These are phyloP conservation scores for Mola mola DNA, from an alignment of 2,113 vertebrate genomes.

Conservation along the genomic window DNA sequence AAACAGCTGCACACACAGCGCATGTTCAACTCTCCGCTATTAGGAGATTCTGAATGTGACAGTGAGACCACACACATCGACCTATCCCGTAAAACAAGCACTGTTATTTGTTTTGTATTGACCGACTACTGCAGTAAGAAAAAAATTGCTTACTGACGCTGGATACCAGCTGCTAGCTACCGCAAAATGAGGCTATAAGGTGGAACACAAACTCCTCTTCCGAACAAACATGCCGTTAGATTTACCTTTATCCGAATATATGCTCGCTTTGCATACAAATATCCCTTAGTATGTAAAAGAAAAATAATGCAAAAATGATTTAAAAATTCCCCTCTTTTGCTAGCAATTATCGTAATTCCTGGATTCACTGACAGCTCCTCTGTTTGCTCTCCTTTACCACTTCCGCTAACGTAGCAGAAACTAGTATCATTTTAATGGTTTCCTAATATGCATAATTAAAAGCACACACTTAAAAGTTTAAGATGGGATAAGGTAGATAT, in stretches of 20 bases:
- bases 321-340: accelerated
- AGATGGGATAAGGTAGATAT: too few species aligned
- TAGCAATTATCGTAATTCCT: constrained; percentile 17
- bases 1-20: constrained; percentile 37
- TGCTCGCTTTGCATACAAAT: background rate
- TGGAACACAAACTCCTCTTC: background rate
- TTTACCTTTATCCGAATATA: constrained; percentile 43
- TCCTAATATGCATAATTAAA: too few species aligned
- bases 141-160: constrained; percentile 16
- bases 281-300: accelerated
- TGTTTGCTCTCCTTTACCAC: constrained; percentile 71
- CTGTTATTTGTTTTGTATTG: too few species aligned
- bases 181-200: constrained; percentile 11
- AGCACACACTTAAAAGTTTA: too few species aligned
- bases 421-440: too few species aligned
- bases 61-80: too few species aligned
- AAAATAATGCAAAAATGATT: background rate
- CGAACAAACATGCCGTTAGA: accelerated
- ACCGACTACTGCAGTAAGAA: too few species aligned
- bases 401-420: constrained; percentile 61
- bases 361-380: constrained; percentile 14
- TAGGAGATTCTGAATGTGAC: too few species aligned
- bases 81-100: too few species aligned
- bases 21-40: background rate
- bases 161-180: constrained; percentile 34